These are phyloP conservation scores for Micrastur ruficollis DNA, from an alignment of 2,797 vertebrate genomes.

Conservation along the genomic window DNA sequence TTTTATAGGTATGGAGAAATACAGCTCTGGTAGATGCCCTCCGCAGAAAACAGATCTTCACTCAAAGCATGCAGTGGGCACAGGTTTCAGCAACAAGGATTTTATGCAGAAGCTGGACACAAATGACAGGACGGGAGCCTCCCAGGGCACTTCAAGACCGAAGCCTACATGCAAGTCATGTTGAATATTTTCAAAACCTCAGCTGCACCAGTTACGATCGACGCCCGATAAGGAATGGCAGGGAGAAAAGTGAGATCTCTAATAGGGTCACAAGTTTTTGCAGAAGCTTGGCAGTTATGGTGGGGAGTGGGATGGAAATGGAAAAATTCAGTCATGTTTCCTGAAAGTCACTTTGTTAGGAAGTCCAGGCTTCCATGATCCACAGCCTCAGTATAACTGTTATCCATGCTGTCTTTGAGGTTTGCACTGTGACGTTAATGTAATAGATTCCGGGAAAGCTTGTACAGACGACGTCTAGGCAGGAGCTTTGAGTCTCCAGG, in stretches of 20 bases:
- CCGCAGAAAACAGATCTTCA: background rate
- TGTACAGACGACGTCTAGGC: background rate
- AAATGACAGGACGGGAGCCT: background rate
- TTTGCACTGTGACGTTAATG: background rate
- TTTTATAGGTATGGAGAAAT: background rate
- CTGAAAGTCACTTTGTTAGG: background rate
- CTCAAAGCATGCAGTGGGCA: fast-evolving
- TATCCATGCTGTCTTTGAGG: background rate
- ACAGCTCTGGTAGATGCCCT: background rate
- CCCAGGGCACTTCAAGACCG: background rate
- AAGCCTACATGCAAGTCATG: background rate
- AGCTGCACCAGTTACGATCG: background rate
- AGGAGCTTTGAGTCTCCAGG: background rate
- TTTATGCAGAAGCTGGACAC: background rate
- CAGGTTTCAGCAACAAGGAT: background rate
- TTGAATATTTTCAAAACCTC: background rate
- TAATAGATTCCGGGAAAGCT: background rate
- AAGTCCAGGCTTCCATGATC: background rate
- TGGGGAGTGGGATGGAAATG: background rate
- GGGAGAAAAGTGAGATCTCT: background rate
- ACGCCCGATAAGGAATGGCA: background rate
- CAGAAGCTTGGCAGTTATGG: background rate
- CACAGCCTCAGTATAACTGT: background rate
- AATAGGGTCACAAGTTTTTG: background rate
- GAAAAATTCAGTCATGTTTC: background rate